Evolutionary conservation across 2,888 invertebrate genomes (phyloP).

Genomic region (Pediacus dermestoides): DNA sequence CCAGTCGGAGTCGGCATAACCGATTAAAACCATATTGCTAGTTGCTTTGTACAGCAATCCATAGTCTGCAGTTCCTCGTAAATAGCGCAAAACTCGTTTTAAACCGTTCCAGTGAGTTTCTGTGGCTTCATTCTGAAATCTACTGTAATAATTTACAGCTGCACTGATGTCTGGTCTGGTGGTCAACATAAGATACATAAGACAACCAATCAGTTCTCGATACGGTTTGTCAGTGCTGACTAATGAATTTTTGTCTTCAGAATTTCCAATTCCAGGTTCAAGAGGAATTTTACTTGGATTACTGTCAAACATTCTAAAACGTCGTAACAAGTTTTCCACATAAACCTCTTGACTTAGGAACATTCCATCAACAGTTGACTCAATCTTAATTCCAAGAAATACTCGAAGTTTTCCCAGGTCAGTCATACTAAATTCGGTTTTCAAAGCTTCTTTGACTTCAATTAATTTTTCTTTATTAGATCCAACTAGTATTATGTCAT

Average conservation of each 20-base stretch:
- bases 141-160: slow-evolving; percentile 29
- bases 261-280: slow-evolving; percentile 10
- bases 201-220: slow-evolving; percentile 16
- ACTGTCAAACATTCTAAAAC: slow-evolving; percentile 12
- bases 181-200: slow-evolving; percentile 27
- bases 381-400: slow-evolving; percentile 16
- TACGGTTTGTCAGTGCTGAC: background rate
- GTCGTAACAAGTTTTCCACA: background rate
- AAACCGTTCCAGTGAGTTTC: slow-evolving; percentile 32
- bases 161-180: slow-evolving; percentile 33
- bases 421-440: slow-evolving; percentile 12
- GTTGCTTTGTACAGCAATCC: slow-evolving; percentile 17
- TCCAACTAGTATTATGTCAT: slow-evolving; percentile 17
- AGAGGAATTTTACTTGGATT: slow-evolving; percentile 15
- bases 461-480: slow-evolving; percentile 4
- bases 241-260: slow-evolving; percentile 1
- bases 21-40: slow-evolving; percentile 2
- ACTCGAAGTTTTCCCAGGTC: slow-evolving; percentile 14
- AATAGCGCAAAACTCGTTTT: slow-evolving; percentile 30
- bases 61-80: slow-evolving; percentile 23
- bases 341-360: background rate
- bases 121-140: slow-evolving; percentile 29
- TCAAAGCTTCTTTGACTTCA: slow-evolving; percentile 5
- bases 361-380: slow-evolving; percentile 1
- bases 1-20: slow-evolving; percentile 31